Percentiles rank a stretch among this genome's conserved stretches.
Conservation (phyloP, 2,113 vertebrate genomes). For the Oceanites oceanicus region DNA sequence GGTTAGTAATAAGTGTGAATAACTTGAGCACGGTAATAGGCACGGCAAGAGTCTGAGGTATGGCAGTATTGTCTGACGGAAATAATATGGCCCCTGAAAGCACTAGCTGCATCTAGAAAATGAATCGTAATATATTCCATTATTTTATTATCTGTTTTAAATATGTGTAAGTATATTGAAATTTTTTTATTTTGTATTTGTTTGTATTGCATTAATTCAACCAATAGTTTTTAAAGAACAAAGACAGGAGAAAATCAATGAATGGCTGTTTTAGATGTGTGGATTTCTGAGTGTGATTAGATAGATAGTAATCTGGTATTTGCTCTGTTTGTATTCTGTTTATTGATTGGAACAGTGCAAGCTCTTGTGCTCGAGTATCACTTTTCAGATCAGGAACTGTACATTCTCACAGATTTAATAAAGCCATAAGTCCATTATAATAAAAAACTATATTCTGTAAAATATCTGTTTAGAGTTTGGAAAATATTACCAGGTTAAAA, state of each 20-base stretch:
- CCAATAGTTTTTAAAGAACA: neutral
- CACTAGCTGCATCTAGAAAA: neutral
- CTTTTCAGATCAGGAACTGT: neutral
- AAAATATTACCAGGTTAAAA: neutral
- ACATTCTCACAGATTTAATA: neutral
- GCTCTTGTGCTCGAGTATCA: neutral
- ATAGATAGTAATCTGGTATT: neutral
- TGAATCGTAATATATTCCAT: neutral
- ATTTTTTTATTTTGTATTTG: neutral
- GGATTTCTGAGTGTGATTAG: neutral
- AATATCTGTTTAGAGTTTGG: neutral
- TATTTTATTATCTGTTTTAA: neutral
- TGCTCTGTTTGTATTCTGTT: neutral
- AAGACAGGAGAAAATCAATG: neutral
- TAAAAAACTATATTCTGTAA: neutral
- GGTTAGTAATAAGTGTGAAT: neutral
- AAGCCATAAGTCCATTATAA: neutral
- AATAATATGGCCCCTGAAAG: neutral
- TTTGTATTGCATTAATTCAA: neutral
- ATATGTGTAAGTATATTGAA: neutral
- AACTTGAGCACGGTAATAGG: neutral
- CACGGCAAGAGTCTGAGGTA: neutral
- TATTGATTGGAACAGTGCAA: neutral
- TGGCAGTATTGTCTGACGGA: neutral
- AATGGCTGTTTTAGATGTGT: neutral